Evolutionary conservation across 2,113 vertebrate species (phyloP).

Genomic region (Lepus americanus): DNA sequence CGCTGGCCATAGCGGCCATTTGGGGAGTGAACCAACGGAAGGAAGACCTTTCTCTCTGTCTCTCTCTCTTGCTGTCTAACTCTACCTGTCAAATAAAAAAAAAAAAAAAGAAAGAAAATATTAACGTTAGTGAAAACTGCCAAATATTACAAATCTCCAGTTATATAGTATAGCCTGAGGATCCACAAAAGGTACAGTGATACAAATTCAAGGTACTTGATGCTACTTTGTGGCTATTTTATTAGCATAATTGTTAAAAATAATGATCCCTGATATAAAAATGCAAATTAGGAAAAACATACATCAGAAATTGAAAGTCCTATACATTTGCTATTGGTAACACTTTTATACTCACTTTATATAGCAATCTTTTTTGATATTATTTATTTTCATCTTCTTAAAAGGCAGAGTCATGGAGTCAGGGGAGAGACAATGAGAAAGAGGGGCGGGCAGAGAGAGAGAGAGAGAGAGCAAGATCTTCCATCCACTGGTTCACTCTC

Average conservation of each 20-base stretch:
- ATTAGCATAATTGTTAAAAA: not conserved
- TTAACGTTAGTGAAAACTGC: not conserved
- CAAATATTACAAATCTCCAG: slow-evolving; percentile 27
- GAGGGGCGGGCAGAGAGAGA: no score
- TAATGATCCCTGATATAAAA: not conserved
- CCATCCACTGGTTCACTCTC: no score
- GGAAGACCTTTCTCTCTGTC: no score
- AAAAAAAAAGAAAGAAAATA: not conserved
- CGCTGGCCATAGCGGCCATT: no score
- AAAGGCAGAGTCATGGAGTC: no score
- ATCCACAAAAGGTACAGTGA: not conserved
- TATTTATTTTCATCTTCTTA: no score
- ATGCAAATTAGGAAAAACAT: not conserved
- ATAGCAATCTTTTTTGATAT: not conserved
- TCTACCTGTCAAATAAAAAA: no score
- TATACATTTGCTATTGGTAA: not conserved
- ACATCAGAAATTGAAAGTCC: not conserved
- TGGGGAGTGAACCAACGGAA: no score
- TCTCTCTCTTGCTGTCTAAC: no score
- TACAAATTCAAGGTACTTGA: not conserved
- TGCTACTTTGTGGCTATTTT: not conserved
- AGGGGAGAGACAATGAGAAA: no score
- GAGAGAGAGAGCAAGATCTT: no score
- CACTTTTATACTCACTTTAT: not conserved
- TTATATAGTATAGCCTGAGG: not conserved